Evolutionary conservation across 2,797 vertebrate genomes (phyloP).

Genomic region (Hapalemur alaotrensis): DNA sequence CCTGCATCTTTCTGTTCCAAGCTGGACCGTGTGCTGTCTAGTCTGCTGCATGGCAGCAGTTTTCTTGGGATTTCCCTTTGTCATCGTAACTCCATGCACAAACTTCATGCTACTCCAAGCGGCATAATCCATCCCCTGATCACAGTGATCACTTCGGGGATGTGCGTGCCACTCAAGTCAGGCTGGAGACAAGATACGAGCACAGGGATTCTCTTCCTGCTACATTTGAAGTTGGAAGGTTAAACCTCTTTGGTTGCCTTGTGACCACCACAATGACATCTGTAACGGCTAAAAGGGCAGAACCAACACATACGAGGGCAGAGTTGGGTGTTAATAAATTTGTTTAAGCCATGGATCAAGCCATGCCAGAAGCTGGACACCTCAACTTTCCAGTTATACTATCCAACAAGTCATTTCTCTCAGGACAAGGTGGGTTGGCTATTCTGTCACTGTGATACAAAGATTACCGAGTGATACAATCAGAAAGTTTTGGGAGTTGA

Average conservation of each 20-base stretch:
- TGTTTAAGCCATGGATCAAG: not conserved
- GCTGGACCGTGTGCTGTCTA: not conserved
- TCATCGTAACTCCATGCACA: not conserved
- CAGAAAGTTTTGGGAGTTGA: not conserved
- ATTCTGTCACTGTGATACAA: not conserved
- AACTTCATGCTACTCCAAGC: not conserved
- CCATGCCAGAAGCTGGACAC: not conserved
- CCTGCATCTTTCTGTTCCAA: not conserved
- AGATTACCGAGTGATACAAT: not conserved
- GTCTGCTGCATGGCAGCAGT: too few relatives aligned
- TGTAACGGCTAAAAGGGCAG: not conserved
- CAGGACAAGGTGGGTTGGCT: not conserved
- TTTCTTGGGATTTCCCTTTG: not conserved
- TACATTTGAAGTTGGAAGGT: not conserved
- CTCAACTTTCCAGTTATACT: not conserved
- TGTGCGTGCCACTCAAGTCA: not conserved
- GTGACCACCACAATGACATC: not conserved
- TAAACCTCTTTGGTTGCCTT: not conserved
- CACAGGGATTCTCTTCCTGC: not conserved
- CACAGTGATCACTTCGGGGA: not conserved
- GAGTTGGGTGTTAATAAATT: not conserved
- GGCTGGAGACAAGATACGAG: not conserved
- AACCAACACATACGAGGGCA: not conserved
- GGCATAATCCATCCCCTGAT: not conserved
- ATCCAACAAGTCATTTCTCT: not conserved